phyloP scores from a whole-genome alignment of 2,797 vertebrate species.

The Enoplosus armatus region DNA sequence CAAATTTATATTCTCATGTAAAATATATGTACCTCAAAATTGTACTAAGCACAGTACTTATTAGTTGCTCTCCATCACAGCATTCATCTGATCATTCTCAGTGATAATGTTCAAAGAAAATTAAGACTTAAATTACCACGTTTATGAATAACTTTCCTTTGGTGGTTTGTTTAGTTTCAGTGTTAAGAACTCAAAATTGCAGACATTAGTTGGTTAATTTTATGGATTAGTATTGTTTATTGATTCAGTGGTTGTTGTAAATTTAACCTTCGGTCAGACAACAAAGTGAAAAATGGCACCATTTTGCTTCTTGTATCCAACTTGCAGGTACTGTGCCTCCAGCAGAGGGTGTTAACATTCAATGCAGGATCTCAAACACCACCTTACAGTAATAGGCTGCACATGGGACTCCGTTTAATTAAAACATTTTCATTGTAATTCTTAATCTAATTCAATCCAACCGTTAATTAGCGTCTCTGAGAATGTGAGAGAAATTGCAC shows the following conservation, averaged over 20 bases:
- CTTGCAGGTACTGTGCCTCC: slow-evolving; percentile 67
- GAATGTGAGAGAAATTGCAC: slow-evolving; percentile 82
- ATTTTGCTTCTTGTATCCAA: slow-evolving; percentile 43
- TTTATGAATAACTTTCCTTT: neutral
- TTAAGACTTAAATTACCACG: slow-evolving; percentile 5
- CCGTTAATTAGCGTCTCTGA: slow-evolving; percentile 81
- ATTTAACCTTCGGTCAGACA: slow-evolving; percentile 14
- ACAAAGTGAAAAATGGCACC: slow-evolving; percentile 26
- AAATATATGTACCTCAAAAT: neutral
- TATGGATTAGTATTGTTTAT: neutral
- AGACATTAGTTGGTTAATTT: neutral
- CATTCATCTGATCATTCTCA: neutral
- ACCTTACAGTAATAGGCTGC: slow-evolving; percentile 64
- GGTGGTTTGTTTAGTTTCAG: neutral
- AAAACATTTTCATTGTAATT: slow-evolving; percentile 83
- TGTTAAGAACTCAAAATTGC: neutral
- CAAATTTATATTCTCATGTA: neutral
- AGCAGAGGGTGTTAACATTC: slow-evolving; percentile 80
- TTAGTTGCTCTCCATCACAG: neutral
- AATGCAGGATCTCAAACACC: slow-evolving; percentile 65
- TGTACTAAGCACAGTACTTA: neutral
- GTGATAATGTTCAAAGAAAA: neutral
- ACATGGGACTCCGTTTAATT: slow-evolving; percentile 82
- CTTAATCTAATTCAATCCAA: slow-evolving; percentile 82
- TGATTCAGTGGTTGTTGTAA: neutral